phyloP scores from a whole-genome alignment of 2,888 invertebrate genomes.

The Nemoura dubitans region DNA sequence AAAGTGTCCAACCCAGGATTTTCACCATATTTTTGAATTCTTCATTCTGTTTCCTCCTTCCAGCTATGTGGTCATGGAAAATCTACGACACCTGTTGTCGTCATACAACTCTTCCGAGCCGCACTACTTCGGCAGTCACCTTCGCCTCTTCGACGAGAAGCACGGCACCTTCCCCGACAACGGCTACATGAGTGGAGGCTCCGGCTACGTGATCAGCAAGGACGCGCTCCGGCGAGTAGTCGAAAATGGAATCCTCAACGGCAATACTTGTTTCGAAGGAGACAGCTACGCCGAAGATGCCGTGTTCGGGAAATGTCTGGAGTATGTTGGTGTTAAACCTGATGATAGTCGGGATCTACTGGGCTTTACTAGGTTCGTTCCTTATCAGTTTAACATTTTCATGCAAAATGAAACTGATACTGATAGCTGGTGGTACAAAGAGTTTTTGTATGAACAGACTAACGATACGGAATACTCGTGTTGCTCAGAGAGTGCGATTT shows the following conservation, averaged over 20 bases:
- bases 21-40: no score
- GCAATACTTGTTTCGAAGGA: slow-evolving; percentile 72
- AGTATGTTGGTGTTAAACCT: slow-evolving; percentile 83
- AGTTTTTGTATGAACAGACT: slow-evolving; percentile 67
- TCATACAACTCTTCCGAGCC: slow-evolving; percentile 77
- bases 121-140: slow-evolving; percentile 90
- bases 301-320: slow-evolving; percentile 88
- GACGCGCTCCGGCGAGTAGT: slow-evolving; percentile 83
- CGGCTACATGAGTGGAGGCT: slow-evolving; percentile 93
- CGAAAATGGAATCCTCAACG: slow-evolving; percentile 74
- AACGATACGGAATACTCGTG: slow-evolving; percentile 66
- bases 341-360: slow-evolving; percentile 87
- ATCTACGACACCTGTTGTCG: slow-evolving; percentile 87
- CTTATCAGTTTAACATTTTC: slow-evolving; percentile 93
- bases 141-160: slow-evolving; percentile 83
- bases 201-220: slow-evolving; percentile 92
- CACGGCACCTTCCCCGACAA: slow-evolving; percentile 73
- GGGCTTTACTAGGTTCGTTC: slow-evolving; percentile 90
- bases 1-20: no score
- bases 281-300: slow-evolving; percentile 88
- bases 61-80: slow-evolving; percentile 94
- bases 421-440: slow-evolving; percentile 94
- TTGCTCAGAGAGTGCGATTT: slow-evolving; percentile 92
- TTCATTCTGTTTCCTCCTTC: background rate
- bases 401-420: no score